Conservation (phyloP, 2,888 invertebrate species). For the Halictus quadricinctus region DNA sequence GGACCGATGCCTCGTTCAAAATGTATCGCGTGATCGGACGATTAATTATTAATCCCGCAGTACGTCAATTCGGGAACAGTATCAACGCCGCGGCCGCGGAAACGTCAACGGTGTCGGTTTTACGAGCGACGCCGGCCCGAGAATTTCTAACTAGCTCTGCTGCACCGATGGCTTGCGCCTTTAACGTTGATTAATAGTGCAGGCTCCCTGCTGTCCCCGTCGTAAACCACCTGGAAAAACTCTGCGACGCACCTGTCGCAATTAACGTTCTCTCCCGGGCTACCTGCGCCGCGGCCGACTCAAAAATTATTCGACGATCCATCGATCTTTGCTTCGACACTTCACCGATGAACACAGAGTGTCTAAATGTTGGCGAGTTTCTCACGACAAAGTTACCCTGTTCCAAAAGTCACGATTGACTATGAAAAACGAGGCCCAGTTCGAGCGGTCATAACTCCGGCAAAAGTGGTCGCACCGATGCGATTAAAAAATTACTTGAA, state of each 20-base stretch:
- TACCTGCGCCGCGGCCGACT: too few relatives aligned
- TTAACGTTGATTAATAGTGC: conserved; percentile 8
- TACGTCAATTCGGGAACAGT: conserved; percentile 53
- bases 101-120: conserved; percentile 45
- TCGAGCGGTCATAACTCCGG: neutral
- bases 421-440: too few relatives aligned
- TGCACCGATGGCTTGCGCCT: conserved; percentile 4
- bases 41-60: conserved; percentile 54
- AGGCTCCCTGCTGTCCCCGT: neutral
- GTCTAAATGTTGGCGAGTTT: neutral
- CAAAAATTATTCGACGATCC: neutral
- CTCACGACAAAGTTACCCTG: neutral
- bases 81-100: conserved; percentile 27
- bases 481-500: neutral
- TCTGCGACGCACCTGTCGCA: neutral
- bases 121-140: conserved; percentile 1
- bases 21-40: conserved; percentile 44
- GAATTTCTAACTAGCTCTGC: conserved; percentile 35
- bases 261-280: neutral
- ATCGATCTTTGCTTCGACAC: neutral
- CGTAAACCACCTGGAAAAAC: neutral
- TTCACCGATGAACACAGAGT: neutral
- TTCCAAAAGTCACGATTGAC: too few relatives aligned
- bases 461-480: neutral
- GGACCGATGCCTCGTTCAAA: conserved; percentile 34